Evolutionary conservation across 2,888 invertebrate genomes (phyloP).

Genomic region (Sphaerophoria rueppellii): DNA sequence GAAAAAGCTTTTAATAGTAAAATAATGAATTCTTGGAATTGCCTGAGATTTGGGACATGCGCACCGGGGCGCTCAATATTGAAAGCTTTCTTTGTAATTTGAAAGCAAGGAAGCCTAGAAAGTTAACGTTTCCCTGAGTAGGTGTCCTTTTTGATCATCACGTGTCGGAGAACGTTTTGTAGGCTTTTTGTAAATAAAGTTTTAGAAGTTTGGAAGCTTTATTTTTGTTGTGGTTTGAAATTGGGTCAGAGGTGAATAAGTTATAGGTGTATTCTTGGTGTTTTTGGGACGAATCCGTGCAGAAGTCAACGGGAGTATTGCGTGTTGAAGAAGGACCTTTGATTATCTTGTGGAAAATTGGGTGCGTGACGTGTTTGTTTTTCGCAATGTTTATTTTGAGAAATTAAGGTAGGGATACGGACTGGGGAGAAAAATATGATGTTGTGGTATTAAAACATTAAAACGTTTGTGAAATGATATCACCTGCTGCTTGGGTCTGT

Average conservation of each 20-base stretch:
- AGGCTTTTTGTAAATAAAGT: slow-evolving; percentile 24
- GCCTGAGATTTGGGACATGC: slow-evolving; percentile 56
- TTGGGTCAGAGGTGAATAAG: slow-evolving; percentile 66
- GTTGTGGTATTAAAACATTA: slow-evolving; percentile 28
- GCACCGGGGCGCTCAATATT: slow-evolving; percentile 3
- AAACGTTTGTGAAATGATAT: slow-evolving; percentile 17
- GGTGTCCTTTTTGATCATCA: slow-evolving; percentile 57
- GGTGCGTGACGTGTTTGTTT: slow-evolving; percentile 59
- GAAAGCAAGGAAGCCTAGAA: slow-evolving; percentile 2
- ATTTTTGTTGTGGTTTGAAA: slow-evolving; percentile 11
- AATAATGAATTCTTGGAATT: slow-evolving; percentile 25
- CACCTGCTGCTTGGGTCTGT: slow-evolving; percentile 12
- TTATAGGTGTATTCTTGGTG: slow-evolving; percentile 35
- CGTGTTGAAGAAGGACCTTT: slow-evolving; percentile 42
- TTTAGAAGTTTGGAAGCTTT: background rate
- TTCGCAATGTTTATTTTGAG: slow-evolving; percentile 22
- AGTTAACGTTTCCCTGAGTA: slow-evolving; percentile 40
- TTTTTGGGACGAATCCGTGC: slow-evolving; percentile 50
- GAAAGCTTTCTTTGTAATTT: slow-evolving; percentile 44
- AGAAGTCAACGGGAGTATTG: slow-evolving; percentile 38
- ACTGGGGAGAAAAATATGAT: slow-evolving; percentile 4
- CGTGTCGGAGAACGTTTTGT: slow-evolving; percentile 68
- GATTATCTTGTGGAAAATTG: background rate
- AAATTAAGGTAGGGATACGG: slow-evolving; percentile 50
- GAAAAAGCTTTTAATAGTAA: slow-evolving; percentile 18